Evolutionary conservation across 2,113 vertebrate genomes (phyloP).

Genomic region (Stegostoma tigrinum): DNA sequence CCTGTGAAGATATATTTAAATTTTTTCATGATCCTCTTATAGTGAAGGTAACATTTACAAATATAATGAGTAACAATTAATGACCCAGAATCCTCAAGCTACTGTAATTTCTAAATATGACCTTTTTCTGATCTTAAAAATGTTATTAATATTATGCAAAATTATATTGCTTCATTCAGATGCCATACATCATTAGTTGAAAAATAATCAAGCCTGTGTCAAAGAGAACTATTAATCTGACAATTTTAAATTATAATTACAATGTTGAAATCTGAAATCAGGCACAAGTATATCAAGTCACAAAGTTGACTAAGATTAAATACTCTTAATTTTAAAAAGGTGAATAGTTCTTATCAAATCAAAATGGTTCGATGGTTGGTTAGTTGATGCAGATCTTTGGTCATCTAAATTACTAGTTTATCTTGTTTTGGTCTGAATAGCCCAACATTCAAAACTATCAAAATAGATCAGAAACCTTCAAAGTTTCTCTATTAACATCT

Average conservation of each 20-base stretch:
- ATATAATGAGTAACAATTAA: neutral
- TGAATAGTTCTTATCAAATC: neutral
- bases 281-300: neutral
- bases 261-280: slow-evolving; percentile 4
- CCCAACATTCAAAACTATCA: neutral
- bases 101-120: neutral
- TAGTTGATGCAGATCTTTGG: neutral
- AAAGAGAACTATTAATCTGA: neutral
- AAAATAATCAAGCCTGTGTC: neutral
- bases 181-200: neutral
- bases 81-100: neutral
- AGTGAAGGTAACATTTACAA: neutral
- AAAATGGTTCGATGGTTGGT: neutral
- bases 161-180: neutral
- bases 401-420: neutral
- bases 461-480: neutral
- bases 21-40: neutral
- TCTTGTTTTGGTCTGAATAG: neutral
- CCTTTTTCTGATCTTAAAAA: neutral
- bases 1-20: neutral
- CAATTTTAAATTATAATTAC: slow-evolving; percentile 4
- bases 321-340: neutral
- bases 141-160: neutral
- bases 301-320: neutral
- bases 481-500: neutral